phyloP scores from a whole-genome alignment of 2,888 invertebrate genomes.

The Amblyteles armatorius region DNA sequence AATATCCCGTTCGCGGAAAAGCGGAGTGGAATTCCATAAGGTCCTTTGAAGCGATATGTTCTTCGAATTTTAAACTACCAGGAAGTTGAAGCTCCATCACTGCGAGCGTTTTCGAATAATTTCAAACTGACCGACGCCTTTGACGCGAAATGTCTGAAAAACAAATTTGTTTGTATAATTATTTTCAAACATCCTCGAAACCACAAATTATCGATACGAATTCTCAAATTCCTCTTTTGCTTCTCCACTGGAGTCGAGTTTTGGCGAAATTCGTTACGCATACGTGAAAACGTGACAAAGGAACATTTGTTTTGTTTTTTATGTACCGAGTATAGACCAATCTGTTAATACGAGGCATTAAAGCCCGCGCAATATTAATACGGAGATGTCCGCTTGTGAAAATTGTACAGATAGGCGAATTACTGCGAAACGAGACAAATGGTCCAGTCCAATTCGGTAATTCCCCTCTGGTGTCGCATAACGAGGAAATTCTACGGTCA shows the following conservation, averaged over 20 bases:
- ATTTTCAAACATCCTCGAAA: neutral
- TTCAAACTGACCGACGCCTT: neutral
- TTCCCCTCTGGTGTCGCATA: constrained; percentile 18
- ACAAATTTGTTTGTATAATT: neutral
- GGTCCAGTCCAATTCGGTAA: constrained; percentile 43
- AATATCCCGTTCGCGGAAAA: neutral
- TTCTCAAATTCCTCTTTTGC: neutral
- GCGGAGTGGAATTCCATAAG: constrained; percentile 4
- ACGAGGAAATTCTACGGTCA: constrained; percentile 7
- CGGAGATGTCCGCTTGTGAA: neutral
- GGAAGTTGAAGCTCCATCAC: neutral
- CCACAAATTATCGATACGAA: neutral
- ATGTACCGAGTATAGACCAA: neutral
- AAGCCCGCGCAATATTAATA: neutral
- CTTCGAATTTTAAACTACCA: neutral
- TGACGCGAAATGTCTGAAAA: neutral
- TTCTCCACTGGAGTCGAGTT: neutral
- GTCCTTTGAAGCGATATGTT: constrained; percentile 26
- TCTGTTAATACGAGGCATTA: neutral
- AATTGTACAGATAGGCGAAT: constrained; percentile 6
- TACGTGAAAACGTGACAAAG: neutral
- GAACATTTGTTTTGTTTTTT: neutral
- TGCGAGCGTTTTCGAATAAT: constrained; percentile 1
- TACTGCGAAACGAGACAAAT: constrained; percentile 52
- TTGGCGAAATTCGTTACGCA: neutral